Percentiles rank a stretch among this genome's conserved stretches.
These are phyloP conservation scores for Dichetophora obliterata DNA, from an alignment of 2,888 invertebrate species.

Conservation along the genomic window DNA sequence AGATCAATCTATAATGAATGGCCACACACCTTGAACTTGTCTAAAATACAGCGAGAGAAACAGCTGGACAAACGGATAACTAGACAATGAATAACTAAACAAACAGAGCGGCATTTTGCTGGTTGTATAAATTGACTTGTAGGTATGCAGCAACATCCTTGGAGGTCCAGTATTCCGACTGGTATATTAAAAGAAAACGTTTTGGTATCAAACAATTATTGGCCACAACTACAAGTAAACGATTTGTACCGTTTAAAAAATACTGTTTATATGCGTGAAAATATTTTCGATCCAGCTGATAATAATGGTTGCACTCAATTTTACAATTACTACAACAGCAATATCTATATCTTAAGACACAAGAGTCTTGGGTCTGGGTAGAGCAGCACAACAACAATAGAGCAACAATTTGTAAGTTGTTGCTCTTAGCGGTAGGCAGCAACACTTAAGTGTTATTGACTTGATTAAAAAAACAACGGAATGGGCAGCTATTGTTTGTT, in stretches of 20 bases:
- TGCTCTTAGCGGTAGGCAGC: not conserved
- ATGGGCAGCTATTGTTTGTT: not conserved
- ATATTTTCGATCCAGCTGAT: constrained; percentile 1
- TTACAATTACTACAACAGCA: not conserved
- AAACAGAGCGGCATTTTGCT: not conserved
- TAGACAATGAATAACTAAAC: not conserved
- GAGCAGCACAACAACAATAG: not conserved
- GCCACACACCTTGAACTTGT: constrained; percentile 49
- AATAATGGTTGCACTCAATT: not conserved
- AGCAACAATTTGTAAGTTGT: not conserved
- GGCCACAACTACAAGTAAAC: not conserved
- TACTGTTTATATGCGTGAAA: constrained; percentile 27
- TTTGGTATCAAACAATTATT: not conserved
- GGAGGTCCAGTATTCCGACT: constrained; percentile 4
- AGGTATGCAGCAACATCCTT: not conserved
- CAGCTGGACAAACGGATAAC: constrained; percentile 10
- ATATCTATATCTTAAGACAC: not conserved
- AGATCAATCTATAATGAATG: not conserved
- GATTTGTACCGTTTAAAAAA: constrained; percentile 40
- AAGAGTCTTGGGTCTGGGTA: not conserved
- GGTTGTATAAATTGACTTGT: not conserved
- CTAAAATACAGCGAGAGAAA: not conserved
- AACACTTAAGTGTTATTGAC: not conserved
- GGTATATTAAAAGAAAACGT: not conserved
- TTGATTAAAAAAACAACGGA: not conserved